These are phyloP conservation scores for Montipora sp. DNA, from an alignment of 64 coral and sea anemone genomes.

Conservation along the genomic window DNA sequence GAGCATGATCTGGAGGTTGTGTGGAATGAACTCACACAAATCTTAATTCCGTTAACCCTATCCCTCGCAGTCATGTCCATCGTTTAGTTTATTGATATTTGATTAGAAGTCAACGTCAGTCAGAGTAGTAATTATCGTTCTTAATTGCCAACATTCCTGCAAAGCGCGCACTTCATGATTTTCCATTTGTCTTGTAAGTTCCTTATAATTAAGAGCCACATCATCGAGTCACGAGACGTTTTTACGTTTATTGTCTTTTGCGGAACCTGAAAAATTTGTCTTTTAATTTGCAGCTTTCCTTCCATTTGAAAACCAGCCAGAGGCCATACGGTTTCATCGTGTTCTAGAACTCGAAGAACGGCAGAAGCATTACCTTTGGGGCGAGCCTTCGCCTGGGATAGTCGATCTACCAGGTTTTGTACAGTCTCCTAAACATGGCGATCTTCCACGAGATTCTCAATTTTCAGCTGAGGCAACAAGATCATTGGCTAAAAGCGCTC, in stretches of 20 bases:
- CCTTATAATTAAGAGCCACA: too few species aligned
- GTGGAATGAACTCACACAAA: too few species aligned
- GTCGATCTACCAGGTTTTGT: conserved; percentile 78
- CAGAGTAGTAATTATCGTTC: too few species aligned
- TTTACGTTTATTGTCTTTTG: not conserved
- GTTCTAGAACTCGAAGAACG: conserved; percentile 68
- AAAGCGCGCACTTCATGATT: too few species aligned
- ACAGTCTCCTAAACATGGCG: conserved; percentile 58
- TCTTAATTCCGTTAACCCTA: too few species aligned
- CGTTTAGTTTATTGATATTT: too few species aligned
- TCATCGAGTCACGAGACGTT: not conserved
- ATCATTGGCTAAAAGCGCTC: conserved; percentile 54
- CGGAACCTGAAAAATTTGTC: not conserved
- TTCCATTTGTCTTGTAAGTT: too few species aligned
- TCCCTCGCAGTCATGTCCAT: too few species aligned
- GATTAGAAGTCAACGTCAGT: too few species aligned
- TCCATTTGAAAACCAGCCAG: conserved; percentile 75
- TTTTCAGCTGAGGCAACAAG: conserved; percentile 61
- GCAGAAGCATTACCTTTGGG: conserved; percentile 73
- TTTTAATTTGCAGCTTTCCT: conserved; percentile 32
- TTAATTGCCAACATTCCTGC: too few species aligned
- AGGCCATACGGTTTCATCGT: conserved; percentile 50
- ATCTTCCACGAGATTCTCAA: conserved; percentile 68
- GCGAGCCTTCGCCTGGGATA: not conserved
- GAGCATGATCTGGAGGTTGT: too few species aligned